Conservation (phyloP, 2,113 vertebrate genomes). For the Psittacula cyanocephala region DNA sequence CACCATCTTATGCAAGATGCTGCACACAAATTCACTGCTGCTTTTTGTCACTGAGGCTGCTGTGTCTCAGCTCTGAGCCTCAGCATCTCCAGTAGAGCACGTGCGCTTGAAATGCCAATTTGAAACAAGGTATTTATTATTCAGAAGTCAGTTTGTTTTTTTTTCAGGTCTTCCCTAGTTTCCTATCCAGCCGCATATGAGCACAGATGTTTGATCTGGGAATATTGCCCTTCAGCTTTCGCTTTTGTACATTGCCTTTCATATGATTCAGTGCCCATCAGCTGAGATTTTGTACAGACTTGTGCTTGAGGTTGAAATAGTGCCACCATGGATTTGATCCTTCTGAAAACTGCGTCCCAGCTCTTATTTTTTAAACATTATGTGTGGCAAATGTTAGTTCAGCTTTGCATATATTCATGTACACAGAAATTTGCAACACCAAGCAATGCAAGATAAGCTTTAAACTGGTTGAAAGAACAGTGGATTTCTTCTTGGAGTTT, state of each 20-base stretch:
- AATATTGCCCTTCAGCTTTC: constrained; percentile 30
- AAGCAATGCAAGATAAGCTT: constrained; percentile 16
- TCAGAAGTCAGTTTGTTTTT: neutral
- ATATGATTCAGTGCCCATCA: neutral
- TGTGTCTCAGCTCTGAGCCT: neutral
- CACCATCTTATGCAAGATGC: neutral
- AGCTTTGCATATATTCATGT: constrained; percentile 12
- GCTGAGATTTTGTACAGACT: neutral
- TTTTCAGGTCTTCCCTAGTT: neutral
- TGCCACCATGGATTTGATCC: neutral
- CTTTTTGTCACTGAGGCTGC: neutral
- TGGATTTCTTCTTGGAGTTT: constrained; percentile 1
- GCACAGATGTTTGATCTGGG: neutral
- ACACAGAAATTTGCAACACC: neutral
- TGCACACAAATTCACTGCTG: neutral
- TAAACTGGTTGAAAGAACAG: neutral
- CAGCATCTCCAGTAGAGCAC: neutral
- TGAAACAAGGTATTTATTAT: neutral
- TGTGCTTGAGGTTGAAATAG: neutral
- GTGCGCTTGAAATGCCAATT: neutral
- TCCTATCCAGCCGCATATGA: neutral
- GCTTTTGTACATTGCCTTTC: neutral
- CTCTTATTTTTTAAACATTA: constrained; percentile 6
- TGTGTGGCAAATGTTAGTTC: neutral
- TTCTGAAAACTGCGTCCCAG: neutral